Conservation (phyloP, 2,888 invertebrate species). For the Cephonodes hylas region DNA sequence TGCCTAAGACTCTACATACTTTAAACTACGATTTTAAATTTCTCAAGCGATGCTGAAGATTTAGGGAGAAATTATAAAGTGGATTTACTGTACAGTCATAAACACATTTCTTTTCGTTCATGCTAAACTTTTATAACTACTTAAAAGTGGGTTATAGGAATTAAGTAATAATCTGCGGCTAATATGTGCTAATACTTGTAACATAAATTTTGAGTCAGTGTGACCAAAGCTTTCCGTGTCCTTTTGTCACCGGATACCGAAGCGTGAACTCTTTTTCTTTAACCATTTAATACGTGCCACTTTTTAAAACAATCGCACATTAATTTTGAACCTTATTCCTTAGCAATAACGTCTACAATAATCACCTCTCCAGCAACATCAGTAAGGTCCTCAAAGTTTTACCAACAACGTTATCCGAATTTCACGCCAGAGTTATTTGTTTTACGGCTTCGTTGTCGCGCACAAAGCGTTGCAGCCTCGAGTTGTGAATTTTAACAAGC, state of each 20-base stretch:
- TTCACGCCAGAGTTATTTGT: constrained; percentile 74
- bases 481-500: constrained; percentile 73
- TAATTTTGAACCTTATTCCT: constrained; percentile 14
- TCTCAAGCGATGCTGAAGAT: no score
- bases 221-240: not conserved
- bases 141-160: no score
- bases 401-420: constrained; percentile 60
- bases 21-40: no score
- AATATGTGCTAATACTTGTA: constrained; percentile 16
- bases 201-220: not conserved
- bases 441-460: constrained; percentile 52
- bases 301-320: not conserved
- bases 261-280: constrained; percentile 50
- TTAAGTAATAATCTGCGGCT: not conserved
- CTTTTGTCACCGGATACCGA: constrained; percentile 49
- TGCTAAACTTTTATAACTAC: no score
- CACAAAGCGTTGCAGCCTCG: constrained; percentile 45
- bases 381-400: constrained; percentile 35
- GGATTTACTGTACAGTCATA: no score
- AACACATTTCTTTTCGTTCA: no score
- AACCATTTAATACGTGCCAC: constrained; percentile 17
- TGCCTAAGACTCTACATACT: no score
- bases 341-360: constrained; percentile 11
- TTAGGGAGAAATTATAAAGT: no score
- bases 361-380: not conserved